Percentiles rank a stretch among this genome's conserved stretches.
Conservation (phyloP, 2,113 vertebrate genomes). For the Burhinus bistriatus region DNA sequence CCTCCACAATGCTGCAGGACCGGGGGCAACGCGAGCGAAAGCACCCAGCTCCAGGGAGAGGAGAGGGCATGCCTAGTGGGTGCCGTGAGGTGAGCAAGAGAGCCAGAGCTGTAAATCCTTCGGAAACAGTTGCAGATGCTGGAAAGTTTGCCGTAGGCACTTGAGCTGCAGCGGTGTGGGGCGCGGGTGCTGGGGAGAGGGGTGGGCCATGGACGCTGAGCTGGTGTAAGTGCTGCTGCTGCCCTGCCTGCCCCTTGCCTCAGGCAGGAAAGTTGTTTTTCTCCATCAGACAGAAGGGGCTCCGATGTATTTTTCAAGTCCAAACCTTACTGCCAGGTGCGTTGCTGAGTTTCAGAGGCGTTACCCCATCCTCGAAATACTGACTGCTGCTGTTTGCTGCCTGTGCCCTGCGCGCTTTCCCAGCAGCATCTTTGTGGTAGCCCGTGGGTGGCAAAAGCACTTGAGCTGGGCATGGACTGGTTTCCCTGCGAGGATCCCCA, state of each 20-base stretch:
- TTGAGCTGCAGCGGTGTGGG: accelerated
- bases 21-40: accelerated
- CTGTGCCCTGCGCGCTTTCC: accelerated
- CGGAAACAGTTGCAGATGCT: background rate
- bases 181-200: background rate
- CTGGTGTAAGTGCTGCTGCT: accelerated
- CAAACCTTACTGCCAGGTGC: background rate
- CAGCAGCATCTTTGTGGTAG: background rate
- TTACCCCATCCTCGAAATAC: background rate
- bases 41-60: background rate
- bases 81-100: background rate
- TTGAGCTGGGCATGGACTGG: background rate
- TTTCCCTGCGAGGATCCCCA: accelerated
- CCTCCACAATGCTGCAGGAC: no score
- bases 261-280: background rate
- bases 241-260: background rate
- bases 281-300: background rate
- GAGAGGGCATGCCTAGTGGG: background rate
- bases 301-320: background rate
- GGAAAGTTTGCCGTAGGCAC: accelerated
- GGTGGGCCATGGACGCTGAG: background rate
- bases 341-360: background rate
- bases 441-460: background rate
- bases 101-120: background rate
- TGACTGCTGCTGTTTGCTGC: background rate